Evolutionary conservation across 2,797 vertebrate genomes (phyloP).

Genomic region (Trematomus bernacchii): DNA sequence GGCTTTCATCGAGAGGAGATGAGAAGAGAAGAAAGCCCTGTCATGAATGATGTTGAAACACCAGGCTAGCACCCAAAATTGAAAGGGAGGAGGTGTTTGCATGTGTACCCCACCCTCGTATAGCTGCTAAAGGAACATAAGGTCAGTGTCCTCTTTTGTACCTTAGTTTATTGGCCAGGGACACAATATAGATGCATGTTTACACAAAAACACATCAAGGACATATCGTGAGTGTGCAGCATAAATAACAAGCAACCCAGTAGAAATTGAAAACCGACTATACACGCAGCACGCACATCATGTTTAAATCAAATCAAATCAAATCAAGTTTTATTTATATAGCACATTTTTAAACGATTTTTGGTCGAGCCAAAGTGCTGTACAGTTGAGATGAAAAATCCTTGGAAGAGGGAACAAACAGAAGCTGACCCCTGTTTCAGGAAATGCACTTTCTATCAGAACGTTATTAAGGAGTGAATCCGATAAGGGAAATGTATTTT

Average conservation of each 20-base stretch:
- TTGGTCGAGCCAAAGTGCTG: no score
- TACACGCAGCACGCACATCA: neutral
- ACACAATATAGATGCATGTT: neutral
- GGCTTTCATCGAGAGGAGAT: constrained; percentile 36
- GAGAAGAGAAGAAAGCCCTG: constrained; percentile 16
- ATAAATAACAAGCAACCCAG: neutral
- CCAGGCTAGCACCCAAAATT: constrained; percentile 11
- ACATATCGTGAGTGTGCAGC: neutral
- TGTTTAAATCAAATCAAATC: no score
- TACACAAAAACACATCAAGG: neutral
- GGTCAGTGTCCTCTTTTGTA: no score
- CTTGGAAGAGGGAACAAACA: neutral
- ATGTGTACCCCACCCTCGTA: neutral
- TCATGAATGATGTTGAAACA: constrained; percentile 41
- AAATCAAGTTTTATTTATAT: no score
- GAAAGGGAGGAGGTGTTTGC: neutral
- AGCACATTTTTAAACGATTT: no score
- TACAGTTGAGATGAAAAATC: neutral
- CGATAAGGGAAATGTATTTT: neutral
- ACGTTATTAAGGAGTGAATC: neutral
- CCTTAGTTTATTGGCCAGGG: neutral
- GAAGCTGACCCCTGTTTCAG: neutral
- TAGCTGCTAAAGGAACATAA: no score
- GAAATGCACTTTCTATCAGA: neutral
- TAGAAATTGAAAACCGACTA: neutral